Base-by-base conservation (phyloP, 2,113 vertebrate species). In the Irena cyanogastra region DNA sequence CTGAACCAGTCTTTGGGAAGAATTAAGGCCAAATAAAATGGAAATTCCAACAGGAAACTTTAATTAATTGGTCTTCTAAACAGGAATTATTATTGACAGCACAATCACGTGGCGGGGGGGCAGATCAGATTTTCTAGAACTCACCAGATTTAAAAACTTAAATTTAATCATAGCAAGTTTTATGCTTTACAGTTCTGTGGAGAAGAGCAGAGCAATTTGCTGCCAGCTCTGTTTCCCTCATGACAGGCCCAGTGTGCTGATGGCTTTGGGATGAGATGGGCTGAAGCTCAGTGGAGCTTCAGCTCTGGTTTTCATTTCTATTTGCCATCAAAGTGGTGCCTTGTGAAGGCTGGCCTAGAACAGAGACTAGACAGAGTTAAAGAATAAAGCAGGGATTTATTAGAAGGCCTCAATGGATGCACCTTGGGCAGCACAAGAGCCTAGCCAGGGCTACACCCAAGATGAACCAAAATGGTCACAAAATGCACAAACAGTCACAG, bases 401-500 rank as follows among this genome's bases (percentile, higher is more conserved):
- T 33, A 33, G 3, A 6, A 33, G 21, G 21, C 56, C 56, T n/a
- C 33, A 10, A 10, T 57, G 56, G 56, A 23, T 23, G 1, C 56
- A 57, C 56, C 56, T 23, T 23, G 54, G 21, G 33, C 33, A 57
- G 56, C 54, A n/a, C 54, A 10, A n/a, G 54, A 57, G 54, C 54
- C 33, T 33, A 57, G 33, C 56, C 56, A n/a, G 33, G 33, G 54
- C 54, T 57, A 33, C 6, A 5, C 13, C 54, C 54, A 6, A 22
- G 6, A 1, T 56, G 31, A 56, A 33, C 54, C 54, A 56, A 56
- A 56, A 56, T 56, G 31, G 54, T 14, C 31, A 2, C 54, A 56
- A n/a, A 56, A 56, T 56, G 20, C 4, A 22, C 54, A 9, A 13
- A 8, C 0, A 7, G 4, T 6, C 54, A 56, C 9, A 0, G 54